phyloP scores from a whole-genome alignment of 2,113 vertebrate genomes.

The Paraplagusia blochii region DNA sequence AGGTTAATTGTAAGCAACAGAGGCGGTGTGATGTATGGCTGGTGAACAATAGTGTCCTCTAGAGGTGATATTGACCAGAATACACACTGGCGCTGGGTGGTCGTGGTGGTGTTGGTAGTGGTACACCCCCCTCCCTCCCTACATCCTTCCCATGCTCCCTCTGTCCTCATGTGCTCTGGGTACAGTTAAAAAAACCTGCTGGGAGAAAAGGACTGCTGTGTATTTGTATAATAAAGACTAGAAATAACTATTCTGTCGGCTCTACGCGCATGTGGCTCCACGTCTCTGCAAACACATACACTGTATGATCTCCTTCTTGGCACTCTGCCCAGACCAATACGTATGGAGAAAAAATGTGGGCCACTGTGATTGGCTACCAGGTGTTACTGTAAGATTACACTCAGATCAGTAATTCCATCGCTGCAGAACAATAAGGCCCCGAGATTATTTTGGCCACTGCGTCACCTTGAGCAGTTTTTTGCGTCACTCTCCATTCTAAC shows the following conservation, averaged over 20 bases:
- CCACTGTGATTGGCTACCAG: slow-evolving; percentile 53
- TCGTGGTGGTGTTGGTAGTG: no score
- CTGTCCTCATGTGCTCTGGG: slow-evolving; percentile 34
- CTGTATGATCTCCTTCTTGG: neutral
- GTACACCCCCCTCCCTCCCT: neutral
- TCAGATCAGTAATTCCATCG: slow-evolving; percentile 58
- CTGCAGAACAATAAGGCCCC: slow-evolving; percentile 62
- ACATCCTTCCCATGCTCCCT: slow-evolving; percentile 9
- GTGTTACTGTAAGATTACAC: slow-evolving; percentile 61
- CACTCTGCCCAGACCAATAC: slow-evolving; percentile 21
- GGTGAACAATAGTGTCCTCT: slow-evolving; percentile 80
- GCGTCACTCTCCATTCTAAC: slow-evolving; percentile 83
- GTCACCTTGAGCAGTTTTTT: slow-evolving; percentile 82
- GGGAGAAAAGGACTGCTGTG: slow-evolving; percentile 29
- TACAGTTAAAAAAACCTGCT: slow-evolving; percentile 5
- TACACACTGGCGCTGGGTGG: slow-evolving; percentile 2
- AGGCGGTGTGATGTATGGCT: slow-evolving; percentile 61
- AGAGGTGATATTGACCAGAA: slow-evolving; percentile 68
- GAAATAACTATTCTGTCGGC: slow-evolving; percentile 23
- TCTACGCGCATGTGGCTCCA: slow-evolving; percentile 6
- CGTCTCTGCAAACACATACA: slow-evolving; percentile 7
- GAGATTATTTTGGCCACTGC: slow-evolving; percentile 80
- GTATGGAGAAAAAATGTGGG: slow-evolving; percentile 21
- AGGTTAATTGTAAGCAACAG: slow-evolving; percentile 59
- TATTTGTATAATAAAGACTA: slow-evolving; percentile 28